phyloP scores from a whole-genome alignment of 1,140 invertebrate genomes.

The Chlorops oryzae region DNA sequence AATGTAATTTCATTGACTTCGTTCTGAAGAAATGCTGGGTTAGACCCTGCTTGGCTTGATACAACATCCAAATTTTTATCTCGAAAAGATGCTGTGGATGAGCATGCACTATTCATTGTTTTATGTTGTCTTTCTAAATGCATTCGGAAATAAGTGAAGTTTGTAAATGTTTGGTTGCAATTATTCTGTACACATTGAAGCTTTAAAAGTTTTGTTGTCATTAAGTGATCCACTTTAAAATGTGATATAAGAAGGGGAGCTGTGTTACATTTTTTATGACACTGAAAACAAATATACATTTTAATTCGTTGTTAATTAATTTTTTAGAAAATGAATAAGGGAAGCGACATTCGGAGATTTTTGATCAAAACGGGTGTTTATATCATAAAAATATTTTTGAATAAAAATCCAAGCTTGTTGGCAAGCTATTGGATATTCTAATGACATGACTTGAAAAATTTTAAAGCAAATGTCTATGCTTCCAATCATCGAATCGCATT shows the following conservation, averaged over 20 bases:
- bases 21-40: not conserved
- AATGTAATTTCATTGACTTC: not conserved
- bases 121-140: constrained; percentile 3
- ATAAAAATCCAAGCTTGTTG: constrained; percentile 2
- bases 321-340: constrained; percentile 1
- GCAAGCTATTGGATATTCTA: not conserved
- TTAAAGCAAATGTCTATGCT: not conserved
- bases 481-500: not conserved
- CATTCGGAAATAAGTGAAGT: not conserved
- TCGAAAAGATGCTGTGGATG: too few species aligned
- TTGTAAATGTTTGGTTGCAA: constrained; percentile 7
- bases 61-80: not conserved
- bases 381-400: not conserved
- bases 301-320: not conserved
- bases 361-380: not conserved
- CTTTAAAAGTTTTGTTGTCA: not conserved
- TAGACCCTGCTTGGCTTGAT: not conserved
- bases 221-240: constrained; percentile 1
- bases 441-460: not conserved
- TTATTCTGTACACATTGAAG: not conserved
- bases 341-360: not conserved
- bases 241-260: not conserved
- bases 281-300: constrained; percentile 4
- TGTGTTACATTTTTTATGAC: not conserved
- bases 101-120: not conserved